Evolutionary conservation across 2,113 vertebrate species (phyloP), one percentile per base, ranked within the genome.

Genomic region (Brachyistius frenatus): DNA sequence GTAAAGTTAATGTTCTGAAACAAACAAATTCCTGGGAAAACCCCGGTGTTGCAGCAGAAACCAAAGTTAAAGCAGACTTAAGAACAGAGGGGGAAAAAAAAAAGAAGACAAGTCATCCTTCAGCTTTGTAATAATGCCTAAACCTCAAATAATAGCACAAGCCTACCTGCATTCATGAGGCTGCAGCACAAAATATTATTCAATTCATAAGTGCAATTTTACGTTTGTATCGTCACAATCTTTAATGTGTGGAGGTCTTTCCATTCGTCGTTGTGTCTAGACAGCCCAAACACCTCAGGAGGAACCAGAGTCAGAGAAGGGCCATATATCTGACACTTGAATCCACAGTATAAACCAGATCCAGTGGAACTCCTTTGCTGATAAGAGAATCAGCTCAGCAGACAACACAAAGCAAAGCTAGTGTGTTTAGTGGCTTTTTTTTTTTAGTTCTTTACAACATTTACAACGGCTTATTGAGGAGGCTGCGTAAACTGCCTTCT

Each of bases 1-100:
- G 90, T 93, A 91, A 95, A 95, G 92, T 93, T 93, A 93, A 95
- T 82, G 89, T 88, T 81, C 82, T 78, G 90, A 93, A 94, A 95
- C 92, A 93, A 93, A 94, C 87, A 92, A 85, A 88, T 76, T 70
- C 88, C 74, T 5, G 62, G 78, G 78, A 81, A 87, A 73, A 79
- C 41, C 52, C 66, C 64, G 35, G 66, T 3, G 50, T 80, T 35
- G 66, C 58, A 76, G 87, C 39, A 35, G 80, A 89, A 85, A 86
- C 50, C 35, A 33, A 58, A 78, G 56, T 73, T 73, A 55, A 88
- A 80, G 75, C 65, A 79, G 80, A 80, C 33, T 65, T 62, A 46
- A 57, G 60, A 78, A 66, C 14, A 53, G 16, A 58, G 36, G 30
- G 5, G 7, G 2, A 14, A 23, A 65, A 58, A 30, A 36, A n/a